A percentile compares a stretch with the other conserved stretches of the same genome.
Evolutionary conservation across 2,797 vertebrate genomes (phyloP).

Genomic region (Carapus acus): DNA sequence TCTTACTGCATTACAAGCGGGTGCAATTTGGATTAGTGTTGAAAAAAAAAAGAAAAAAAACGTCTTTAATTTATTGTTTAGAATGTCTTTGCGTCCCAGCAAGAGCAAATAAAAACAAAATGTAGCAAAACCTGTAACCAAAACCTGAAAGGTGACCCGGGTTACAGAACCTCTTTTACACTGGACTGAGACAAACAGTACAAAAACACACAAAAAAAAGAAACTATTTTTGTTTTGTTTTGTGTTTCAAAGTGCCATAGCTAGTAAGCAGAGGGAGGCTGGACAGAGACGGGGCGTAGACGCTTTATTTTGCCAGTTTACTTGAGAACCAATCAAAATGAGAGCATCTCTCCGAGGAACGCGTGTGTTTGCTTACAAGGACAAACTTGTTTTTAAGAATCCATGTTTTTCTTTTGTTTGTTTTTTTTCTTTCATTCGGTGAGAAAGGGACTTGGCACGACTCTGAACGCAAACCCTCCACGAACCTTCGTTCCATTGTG

Average conservation of each 20-base stretch:
- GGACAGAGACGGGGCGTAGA: slow-evolving; percentile 61
- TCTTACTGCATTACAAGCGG: slow-evolving; percentile 62
- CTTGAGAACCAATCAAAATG: slow-evolving; percentile 68
- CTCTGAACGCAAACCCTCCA: slow-evolving; percentile 64
- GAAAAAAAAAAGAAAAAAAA: no score
- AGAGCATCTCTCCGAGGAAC: slow-evolving; percentile 62
- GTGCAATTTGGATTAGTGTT: slow-evolving; percentile 64
- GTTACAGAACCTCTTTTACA: slow-evolving; percentile 63
- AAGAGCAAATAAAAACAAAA: slow-evolving; percentile 67
- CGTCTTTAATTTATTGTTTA: slow-evolving; percentile 70
- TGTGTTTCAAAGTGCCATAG: slow-evolving; percentile 77
- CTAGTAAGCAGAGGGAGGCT: slow-evolving; percentile 60
- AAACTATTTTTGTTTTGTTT: slow-evolving; percentile 46
- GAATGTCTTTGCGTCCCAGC: slow-evolving; percentile 71
- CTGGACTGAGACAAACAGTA: slow-evolving; percentile 55
- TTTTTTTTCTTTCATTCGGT: slow-evolving; percentile 56
- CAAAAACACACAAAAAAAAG: slow-evolving; percentile 35
- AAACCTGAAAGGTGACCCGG: slow-evolving; percentile 57
- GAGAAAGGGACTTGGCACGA: slow-evolving; percentile 57
- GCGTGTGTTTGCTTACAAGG: slow-evolving; percentile 62
- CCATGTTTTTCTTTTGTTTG: no score
- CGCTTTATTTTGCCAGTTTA: slow-evolving; percentile 69
- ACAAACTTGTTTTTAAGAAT: slow-evolving; percentile 48
- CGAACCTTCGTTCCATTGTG: no score
- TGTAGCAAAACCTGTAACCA: slow-evolving; percentile 70